Percentiles rank a stretch among this genome's conserved stretches.
These are phyloP conservation scores for Pecten maximus DNA, from an alignment of 2,888 invertebrate species.

Conservation along the genomic window DNA sequence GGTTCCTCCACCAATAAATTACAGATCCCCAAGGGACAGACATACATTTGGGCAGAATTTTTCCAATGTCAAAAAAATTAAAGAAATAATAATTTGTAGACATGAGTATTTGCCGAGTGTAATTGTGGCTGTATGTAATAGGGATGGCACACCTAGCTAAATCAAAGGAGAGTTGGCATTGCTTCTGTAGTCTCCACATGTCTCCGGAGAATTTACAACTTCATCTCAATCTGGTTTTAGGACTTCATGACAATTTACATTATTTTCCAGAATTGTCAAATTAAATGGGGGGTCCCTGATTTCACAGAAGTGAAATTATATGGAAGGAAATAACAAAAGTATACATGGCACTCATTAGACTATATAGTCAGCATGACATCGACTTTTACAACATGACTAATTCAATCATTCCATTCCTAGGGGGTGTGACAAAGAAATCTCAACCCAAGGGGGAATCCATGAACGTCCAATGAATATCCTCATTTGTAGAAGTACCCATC, in stretches of 20 bases:
- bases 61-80: neutral
- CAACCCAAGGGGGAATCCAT: too few species aligned
- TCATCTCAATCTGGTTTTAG: neutral
- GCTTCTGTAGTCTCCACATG: neutral
- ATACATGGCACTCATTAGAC: too few species aligned
- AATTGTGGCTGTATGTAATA: neutral
- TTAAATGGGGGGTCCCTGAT: neutral
- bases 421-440: too few species aligned
- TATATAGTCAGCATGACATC: too few species aligned
- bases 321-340: too few species aligned
- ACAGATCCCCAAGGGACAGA: neutral
- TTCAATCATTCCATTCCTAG: too few species aligned
- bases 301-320: too few species aligned
- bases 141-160: neutral
- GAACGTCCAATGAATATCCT: too few species aligned
- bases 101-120: neutral
- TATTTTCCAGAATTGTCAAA: neutral
- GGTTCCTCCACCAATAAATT: neutral
- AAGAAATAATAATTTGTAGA: conserved; percentile 10
- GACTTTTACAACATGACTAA: too few species aligned
- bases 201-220: neutral
- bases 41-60: neutral
- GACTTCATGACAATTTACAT: neutral
- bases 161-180: neutral
- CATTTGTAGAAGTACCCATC: too few species aligned